Base-by-base conservation (phyloP, 2,888 invertebrate genomes). In the Cotesia congregata region DNA sequence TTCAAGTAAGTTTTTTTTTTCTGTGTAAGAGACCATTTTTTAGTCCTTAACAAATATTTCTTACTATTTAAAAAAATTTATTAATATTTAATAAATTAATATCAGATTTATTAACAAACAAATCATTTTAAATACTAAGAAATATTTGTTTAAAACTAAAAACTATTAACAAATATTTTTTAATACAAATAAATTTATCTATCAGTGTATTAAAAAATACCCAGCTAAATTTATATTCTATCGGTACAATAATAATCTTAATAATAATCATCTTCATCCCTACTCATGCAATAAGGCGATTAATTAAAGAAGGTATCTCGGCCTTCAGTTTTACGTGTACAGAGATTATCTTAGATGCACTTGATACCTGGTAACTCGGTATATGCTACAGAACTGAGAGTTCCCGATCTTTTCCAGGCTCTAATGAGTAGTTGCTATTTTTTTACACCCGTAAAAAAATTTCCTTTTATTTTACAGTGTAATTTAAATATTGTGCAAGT, bases 271-370 rank as follows among this genome's bases (percentile, higher is more conserved):
- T 70, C n/a, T 17, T 9, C 61, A 41, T 62, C 39, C 62, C 17
- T 30, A 12, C 30, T 5, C 40, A 38, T 50, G 50, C 50, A 9
- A 5, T 41, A 17, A 62, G 62, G 39, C 60, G 39, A 72, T 61
- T 62, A 72, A 72, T 62, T 72, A 17, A 72, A 40, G 40, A 62
- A 40, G 62, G 39, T 59, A 38, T 59, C 39, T 30, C n/a, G 5
- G 39, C 38, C 39, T 40, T 39, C 12, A 0, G n/a, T 9, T 15
- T 65, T 38, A 38, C 38, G 30, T 50, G 65, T 65, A 62, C 20
- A 65, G 65, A 65, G 72, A 71, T 72, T 15, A 62, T 17, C 59
- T 39, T 17, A 38, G 72, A 62, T 72, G 30, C 30, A 62, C 62
- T 65, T 65, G 65, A 65, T 65, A 70, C 50, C 59, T 5, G 60